phyloP scores from a whole-genome alignment of 2,797 vertebrate genomes.

The Pteronotus mesoamericanus region DNA sequence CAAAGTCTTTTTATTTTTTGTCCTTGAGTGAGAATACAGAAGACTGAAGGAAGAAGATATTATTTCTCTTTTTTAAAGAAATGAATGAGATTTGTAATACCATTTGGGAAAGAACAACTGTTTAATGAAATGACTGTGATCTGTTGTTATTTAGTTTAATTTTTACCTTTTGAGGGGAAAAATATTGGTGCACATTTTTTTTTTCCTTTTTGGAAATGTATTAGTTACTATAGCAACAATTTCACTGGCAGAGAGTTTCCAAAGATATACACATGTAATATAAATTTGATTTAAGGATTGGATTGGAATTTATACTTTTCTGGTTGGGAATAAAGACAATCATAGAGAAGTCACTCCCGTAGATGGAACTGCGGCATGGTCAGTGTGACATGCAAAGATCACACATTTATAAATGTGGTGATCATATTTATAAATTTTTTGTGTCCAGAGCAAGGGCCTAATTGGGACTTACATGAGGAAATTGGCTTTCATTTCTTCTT shows the following conservation, averaged over 20 bases:
- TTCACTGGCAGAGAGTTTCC: slow-evolving; percentile 41
- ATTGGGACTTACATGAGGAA: not conserved
- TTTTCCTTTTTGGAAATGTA: not conserved
- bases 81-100: not conserved
- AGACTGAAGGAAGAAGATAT: not conserved
- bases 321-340: slow-evolving; percentile 33
- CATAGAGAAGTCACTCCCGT: not conserved
- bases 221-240: slow-evolving; percentile 68
- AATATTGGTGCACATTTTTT: not conserved
- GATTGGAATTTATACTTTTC: slow-evolving; percentile 12
- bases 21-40: not conserved
- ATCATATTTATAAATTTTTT: not conserved
- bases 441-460: not conserved
- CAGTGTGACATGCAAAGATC: not conserved
- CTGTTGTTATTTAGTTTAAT: slow-evolving; percentile 59
- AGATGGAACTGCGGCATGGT: not conserved
- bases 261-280: slow-evolving; percentile 19
- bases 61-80: slow-evolving; percentile 28
- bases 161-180: slow-evolving; percentile 39
- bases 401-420: not conserved
- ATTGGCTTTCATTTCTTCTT: not conserved
- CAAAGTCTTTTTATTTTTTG: not conserved
- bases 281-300: slow-evolving; percentile 49
- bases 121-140: slow-evolving; percentile 40
- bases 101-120: slow-evolving; percentile 12